phyloP scores from a whole-genome alignment of 1,140 invertebrate genomes.

The Cyphomyrmex costatus region DNA sequence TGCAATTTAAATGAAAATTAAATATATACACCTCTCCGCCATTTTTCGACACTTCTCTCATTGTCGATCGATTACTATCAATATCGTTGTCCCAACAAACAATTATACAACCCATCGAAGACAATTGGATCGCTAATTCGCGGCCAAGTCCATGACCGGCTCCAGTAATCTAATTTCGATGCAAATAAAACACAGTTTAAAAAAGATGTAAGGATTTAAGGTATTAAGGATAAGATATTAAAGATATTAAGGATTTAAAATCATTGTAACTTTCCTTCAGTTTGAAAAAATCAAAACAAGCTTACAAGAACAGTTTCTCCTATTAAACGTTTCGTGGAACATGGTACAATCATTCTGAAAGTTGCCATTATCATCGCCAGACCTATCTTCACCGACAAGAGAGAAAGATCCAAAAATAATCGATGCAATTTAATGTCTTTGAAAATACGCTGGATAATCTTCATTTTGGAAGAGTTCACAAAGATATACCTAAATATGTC shows the following conservation, averaged over 20 bases:
- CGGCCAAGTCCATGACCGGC: conserved; percentile 83
- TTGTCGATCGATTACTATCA: conserved; percentile 77
- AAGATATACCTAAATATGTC: background rate
- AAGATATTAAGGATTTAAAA: background rate
- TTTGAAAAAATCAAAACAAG: background rate
- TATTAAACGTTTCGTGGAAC: conserved; percentile 73
- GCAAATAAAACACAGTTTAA: background rate
- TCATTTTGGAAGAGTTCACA: conserved; percentile 1
- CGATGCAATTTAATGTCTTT: conserved; percentile 37
- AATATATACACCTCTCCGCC: conserved; percentile 79
- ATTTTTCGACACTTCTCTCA: conserved; percentile 76
- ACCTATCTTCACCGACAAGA: conserved; percentile 74
- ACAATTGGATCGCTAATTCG: conserved; percentile 81
- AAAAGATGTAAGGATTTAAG: background rate
- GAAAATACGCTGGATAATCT: conserved; percentile 39
- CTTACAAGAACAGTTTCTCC: conserved; percentile 80
- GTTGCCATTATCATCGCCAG: conserved; percentile 71
- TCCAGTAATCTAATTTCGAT: conserved; percentile 79
- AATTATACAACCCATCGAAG: conserved; percentile 79
- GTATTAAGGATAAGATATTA: background rate
- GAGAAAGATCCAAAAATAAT: conserved; percentile 67
- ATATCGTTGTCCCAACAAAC: conserved; percentile 82
- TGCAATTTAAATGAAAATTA: background rate
- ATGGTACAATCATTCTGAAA: conserved; percentile 72
- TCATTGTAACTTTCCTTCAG: background rate